Evolutionary conservation across 1,140 invertebrate genomes (phyloP).

Genomic region (Akabosia matsudoensis): DNA sequence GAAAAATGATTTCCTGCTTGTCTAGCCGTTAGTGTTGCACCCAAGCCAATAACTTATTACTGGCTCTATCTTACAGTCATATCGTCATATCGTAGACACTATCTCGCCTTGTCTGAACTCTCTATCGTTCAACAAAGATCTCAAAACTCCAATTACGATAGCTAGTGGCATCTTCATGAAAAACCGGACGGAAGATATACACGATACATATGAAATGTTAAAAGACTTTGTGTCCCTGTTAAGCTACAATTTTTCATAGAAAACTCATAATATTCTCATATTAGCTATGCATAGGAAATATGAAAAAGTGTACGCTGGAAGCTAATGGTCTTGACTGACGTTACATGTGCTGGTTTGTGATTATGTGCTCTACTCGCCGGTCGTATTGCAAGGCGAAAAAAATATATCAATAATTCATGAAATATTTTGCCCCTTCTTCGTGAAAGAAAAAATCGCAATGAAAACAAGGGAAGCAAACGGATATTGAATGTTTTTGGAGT

Average conservation of each 20-base stretch:
- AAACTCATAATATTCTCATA: too few relatives aligned
- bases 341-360: too few relatives aligned
- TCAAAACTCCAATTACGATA: neutral
- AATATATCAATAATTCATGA: neutral
- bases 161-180: neutral
- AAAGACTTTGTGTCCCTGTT: neutral
- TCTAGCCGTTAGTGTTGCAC: too few relatives aligned
- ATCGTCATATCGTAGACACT: neutral
- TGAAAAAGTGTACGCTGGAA: neutral
- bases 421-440: neutral
- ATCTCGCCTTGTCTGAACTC: neutral
- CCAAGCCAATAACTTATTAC: too few relatives aligned
- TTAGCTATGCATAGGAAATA: neutral
- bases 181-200: slow-evolving; percentile 9
- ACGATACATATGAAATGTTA: neutral
- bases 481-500: neutral
- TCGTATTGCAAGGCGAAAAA: neutral
- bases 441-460: neutral
- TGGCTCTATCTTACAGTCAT: too few relatives aligned
- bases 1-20: too few relatives aligned
- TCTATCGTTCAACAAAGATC: neutral
- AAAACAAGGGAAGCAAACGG: neutral
- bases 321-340: neutral
- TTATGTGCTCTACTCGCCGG: too few relatives aligned
- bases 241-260: too few relatives aligned